Evolutionary conservation across 2,888 invertebrate genomes (phyloP), one percentile per base, ranked within the genome.

Genomic region (Drosophila hamatofila): DNA sequence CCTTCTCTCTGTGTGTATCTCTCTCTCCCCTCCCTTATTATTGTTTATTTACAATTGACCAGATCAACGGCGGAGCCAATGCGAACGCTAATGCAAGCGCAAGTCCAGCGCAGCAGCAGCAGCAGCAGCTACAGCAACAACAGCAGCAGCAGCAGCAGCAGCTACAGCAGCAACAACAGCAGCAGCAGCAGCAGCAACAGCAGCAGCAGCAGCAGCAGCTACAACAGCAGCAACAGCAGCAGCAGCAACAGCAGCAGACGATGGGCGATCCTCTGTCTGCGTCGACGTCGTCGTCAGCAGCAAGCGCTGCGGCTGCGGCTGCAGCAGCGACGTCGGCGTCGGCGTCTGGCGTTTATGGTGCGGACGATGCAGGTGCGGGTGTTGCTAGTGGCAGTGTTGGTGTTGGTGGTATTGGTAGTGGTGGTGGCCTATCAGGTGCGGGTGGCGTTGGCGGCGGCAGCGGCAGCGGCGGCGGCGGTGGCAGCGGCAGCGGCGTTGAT

Each of bases 31-130:
- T 89, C 81, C 87, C 83, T 89, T 81, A 90, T 91, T 83, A 84
- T 87, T 89, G 87, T 90, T 81, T 91, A 82, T 88, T 90, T 90
- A 80, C 83, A 83, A 88, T 82, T 84, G 85, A 83, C 77, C 90
- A 91, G 91, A 85, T 91, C 79, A 91, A 91, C 84, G 91, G 90
- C 85, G 82, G 80, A 68, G 83, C 79, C 35, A 72, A 63, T 61
- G 58, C 75, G 30, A 69, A 46, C 57, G 76, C 65, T 41, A 80
- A 69, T 70, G 71, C 65, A 57, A 63, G 67, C 64, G 65, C 74
- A 37, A 78, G 39, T 61, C 52, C 83, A 64, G 39, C 68, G 60
- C 81, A 78, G 46, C 71, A 65, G 44, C 75, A 65, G 21, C 63
- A 63, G 9, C 79, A 55, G n/a, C 80, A 46, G 4, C 77, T 52